Evolutionary conservation across 2,113 vertebrate species (phyloP).

Genomic region (Ascaphus truei): DNA sequence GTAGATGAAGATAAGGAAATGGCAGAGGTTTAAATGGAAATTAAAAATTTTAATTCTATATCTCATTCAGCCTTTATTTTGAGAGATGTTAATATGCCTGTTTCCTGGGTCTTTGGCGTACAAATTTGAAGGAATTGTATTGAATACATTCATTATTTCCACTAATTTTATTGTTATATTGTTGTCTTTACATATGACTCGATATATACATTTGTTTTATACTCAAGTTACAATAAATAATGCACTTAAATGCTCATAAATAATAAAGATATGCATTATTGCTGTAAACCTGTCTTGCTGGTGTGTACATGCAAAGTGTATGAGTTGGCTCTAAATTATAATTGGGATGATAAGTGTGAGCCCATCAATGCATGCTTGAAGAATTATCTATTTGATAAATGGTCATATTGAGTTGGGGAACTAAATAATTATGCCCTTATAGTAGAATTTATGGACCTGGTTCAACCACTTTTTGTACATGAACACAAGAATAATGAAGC

Average conservation of each 20-base stretch:
- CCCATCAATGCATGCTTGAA: constrained; percentile 28
- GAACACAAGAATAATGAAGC: constrained; percentile 31
- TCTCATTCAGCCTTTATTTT: no score
- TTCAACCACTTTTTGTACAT: constrained; percentile 23
- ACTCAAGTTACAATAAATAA: background rate
- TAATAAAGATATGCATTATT: background rate
- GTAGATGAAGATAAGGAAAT: no score
- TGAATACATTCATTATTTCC: no score
- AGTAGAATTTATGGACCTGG: constrained; percentile 27
- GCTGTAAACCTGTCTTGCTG: background rate
- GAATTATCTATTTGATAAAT: constrained; percentile 31
- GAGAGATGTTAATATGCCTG: no score
- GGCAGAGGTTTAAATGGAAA: no score
- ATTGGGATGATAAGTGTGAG: constrained; percentile 27
- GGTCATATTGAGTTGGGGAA: constrained; percentile 29
- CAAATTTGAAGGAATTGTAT: no score
- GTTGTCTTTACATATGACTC: no score
- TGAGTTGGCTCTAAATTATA: constrained; percentile 1
- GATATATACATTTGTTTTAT: no score
- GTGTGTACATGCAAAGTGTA: background rate
- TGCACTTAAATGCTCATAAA: background rate
- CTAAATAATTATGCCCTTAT: constrained; percentile 35
- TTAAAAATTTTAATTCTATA: no score
- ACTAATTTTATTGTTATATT: no score
- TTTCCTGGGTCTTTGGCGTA: no score